Conservation (phyloP, 2,797 vertebrate genomes). For the Phaenicophaeus curvirostris region DNA sequence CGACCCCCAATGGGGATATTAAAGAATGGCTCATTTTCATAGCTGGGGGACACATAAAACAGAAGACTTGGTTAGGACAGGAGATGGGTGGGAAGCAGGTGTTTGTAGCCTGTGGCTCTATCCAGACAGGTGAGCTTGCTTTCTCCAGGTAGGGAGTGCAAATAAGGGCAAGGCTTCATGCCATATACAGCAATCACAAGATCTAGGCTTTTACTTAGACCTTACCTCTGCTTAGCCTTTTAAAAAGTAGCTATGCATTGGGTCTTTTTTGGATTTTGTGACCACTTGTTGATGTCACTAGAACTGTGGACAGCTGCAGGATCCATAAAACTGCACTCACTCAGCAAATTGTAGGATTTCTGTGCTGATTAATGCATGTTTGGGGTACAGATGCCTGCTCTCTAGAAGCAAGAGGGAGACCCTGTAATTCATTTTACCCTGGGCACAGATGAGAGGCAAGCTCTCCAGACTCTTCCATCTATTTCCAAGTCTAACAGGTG, state of each 20-base stretch:
- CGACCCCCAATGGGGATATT: conserved; percentile 86
- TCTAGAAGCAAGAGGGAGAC: not conserved
- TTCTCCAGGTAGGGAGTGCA: not conserved
- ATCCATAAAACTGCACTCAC: not conserved
- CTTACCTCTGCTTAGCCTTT: not conserved
- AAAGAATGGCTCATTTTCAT: conserved; percentile 78
- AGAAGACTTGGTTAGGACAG: not conserved
- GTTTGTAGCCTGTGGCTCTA: not conserved
- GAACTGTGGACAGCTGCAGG: not conserved
- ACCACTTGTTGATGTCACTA: not conserved
- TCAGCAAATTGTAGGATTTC: not conserved
- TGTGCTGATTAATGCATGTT: not conserved
- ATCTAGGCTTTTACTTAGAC: not conserved
- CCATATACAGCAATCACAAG: not conserved
- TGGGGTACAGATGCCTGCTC: not conserved
- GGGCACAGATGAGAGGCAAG: not conserved
- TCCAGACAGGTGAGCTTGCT: not conserved
- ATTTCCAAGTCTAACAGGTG: not conserved
- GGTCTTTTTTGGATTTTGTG: not conserved
- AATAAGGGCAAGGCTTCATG: not conserved
- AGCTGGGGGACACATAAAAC: conserved; percentile 54
- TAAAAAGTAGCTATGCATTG: not conserved
- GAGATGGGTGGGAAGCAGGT: not conserved
- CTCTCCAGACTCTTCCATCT: not conserved
- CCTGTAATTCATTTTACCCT: not conserved